A percentile compares a stretch with the other conserved stretches of the same genome.
phyloP scores from a whole-genome alignment of 2,888 invertebrate genomes.

The Strigamia crassipes region DNA sequence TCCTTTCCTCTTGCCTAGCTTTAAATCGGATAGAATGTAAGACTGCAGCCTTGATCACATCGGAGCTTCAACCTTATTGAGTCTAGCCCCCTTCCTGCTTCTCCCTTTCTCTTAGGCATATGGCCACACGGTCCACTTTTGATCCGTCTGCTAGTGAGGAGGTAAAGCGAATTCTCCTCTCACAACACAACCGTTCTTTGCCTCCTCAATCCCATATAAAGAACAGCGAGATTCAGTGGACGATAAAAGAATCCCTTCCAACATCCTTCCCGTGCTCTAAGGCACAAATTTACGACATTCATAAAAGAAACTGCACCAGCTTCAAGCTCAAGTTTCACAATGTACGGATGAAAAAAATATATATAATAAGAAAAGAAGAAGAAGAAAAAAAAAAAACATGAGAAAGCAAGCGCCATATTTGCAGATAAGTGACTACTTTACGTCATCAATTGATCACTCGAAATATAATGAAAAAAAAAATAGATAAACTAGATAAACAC shows the following conservation, averaged over 20 bases:
- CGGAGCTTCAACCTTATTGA: constrained; percentile 36
- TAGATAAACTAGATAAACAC: background rate
- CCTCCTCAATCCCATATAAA: constrained; percentile 42
- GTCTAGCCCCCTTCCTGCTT: background rate
- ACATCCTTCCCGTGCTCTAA: constrained; percentile 42
- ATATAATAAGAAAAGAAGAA: background rate
- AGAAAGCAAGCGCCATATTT: constrained; percentile 10
- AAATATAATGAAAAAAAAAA: constrained; percentile 10
- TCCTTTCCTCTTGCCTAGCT: background rate
- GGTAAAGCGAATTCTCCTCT: constrained; percentile 40
- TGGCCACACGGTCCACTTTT: constrained; percentile 23
- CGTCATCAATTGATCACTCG: constrained; percentile 21
- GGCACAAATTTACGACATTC: constrained; percentile 42
- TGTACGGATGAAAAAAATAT: constrained; percentile 17
- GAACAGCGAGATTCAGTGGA: constrained; percentile 40
- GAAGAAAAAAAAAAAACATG: background rate
- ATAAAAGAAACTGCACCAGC: constrained; percentile 42
- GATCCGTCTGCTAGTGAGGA: constrained; percentile 34
- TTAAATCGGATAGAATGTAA: constrained; percentile 36
- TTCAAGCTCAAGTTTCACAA: constrained; percentile 40
- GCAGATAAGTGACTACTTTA: constrained; percentile 10
- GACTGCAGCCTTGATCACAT: constrained; percentile 20
- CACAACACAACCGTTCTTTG: constrained; percentile 42
- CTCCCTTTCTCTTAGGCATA: constrained; percentile 14
- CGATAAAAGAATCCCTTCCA: constrained; percentile 41